Evolutionary conservation across 1,140 invertebrate genomes (phyloP), one percentile per base, ranked within the genome.

Genomic region (Aphelenchoides besseyi): DNA sequence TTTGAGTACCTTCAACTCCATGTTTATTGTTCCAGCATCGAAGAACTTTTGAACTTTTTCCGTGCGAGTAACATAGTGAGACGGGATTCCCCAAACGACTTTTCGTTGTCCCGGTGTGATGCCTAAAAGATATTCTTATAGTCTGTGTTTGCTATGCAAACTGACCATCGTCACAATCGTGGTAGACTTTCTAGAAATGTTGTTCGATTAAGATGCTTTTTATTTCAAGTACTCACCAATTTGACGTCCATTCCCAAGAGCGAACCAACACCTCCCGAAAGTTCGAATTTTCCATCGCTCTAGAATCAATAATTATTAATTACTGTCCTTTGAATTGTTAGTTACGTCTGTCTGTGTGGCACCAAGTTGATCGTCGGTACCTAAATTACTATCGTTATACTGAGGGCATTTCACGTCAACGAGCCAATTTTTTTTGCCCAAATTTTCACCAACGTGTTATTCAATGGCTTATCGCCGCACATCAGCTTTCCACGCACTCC

Each of bases 351-450:
- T 68, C 9, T 68, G 0, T 12, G 12, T 28, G 9, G 66, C 30
- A 30, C 12, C 66, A 54, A 68, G 52, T 32, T 5, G 37, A 64
- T 68, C 66, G 9, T 68, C 37, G 9, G 18, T 26, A 1, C 66
- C 66, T 2, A 66, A 28, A 16, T 59, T n/a, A n/a, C n/a, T n/a
- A n/a, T n/a, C n/a, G n/a, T n/a, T n/a, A n/a, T n/a, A n/a, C n/a
- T n/a, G n/a, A n/a, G n/a, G n/a, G n/a, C n/a, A n/a, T n/a, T n/a
- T n/a, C n/a, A n/a, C n/a, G n/a, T n/a, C n/a, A n/a, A n/a, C n/a
- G n/a, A n/a, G n/a, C 41, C 41, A 48, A 48, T 66, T n/a, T 68
- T 64, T 33, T 68, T 68, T 2, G 67, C 64, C 66, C 37, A 64
- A n/a, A 68, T n/a, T 29, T 68, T 68, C n/a, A 68, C 33, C 33